Base-by-base conservation (phyloP, 2,113 vertebrate genomes). In the Cyprinodon brontotheroides region DNA sequence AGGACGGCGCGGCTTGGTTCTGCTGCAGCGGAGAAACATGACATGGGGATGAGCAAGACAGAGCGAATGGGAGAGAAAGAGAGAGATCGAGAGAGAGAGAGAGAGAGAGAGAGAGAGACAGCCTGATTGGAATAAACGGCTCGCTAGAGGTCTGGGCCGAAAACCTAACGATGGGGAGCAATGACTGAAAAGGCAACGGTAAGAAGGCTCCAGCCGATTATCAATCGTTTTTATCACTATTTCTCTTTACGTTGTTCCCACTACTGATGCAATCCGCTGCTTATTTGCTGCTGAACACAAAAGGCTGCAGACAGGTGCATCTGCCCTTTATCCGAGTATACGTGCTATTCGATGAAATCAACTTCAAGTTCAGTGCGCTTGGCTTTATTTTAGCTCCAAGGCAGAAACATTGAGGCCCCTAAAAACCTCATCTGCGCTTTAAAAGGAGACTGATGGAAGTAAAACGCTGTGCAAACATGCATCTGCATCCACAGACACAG, bases 21-120 rank as follows among this genome's bases (percentile, higher is more conserved):
- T 93, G 92, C 94, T 95, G 94, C 94, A 95, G 93, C 93, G 79
- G 89, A 93, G 92, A 91, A 92, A 90, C 78, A 90, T 92, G 92
- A 93, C 92, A 93, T 90, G 89, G 88, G 92, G 91, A 89, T 90
- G 93, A 93, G 90, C 86, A 74, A 92, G 82, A 74, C 81, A 78
- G 86, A 79, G 50, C 17, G 50, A 53, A 14, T 15, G 48, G 17
- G 48, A 50, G 14, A 15, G 48, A 53, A 17, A 17, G 15, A 53
- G 29, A 29, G 29, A 2, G 29, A 29, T 1, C 29, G 29, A 57
- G 50, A n/a, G 50, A 57, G 17, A n/a, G 7, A 57, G 29, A 57
- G 50, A n/a, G 50, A 57, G 17, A n/a, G 7, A 57, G 50, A 9
- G 50, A 57, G 50, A 41, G 64, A 66, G 64, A 81, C 86, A 77